Percentiles rank a stretch among this genome's conserved stretches.
These are phyloP conservation scores for Ips nitidus DNA, from an alignment of 1,140 invertebrate genomes.

Conservation along the genomic window DNA sequence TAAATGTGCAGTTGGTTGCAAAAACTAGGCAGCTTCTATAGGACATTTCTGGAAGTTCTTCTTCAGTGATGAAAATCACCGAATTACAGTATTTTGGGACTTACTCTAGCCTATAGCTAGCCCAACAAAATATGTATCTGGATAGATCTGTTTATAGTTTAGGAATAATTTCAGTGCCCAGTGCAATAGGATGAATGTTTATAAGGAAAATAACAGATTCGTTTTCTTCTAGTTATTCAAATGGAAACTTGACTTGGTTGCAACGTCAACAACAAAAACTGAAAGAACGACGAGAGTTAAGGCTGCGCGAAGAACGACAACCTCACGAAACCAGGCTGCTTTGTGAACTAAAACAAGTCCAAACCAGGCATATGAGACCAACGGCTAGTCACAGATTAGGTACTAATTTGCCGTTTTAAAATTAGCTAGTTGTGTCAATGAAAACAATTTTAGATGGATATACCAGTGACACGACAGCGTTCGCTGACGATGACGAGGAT, in stretches of 20 bases:
- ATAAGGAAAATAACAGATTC: neutral
- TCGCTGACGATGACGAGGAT: constrained; percentile 70
- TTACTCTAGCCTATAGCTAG: too few relatives aligned
- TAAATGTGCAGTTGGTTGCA: too few relatives aligned
- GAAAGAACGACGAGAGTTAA: constrained; percentile 65
- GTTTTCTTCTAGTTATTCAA: constrained; percentile 26
- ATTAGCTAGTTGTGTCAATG: neutral
- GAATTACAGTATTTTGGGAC: too few relatives aligned
- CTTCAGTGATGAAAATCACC: too few relatives aligned
- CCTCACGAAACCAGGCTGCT: constrained; percentile 67
- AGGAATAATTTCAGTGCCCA: too few relatives aligned
- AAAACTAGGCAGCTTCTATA: too few relatives aligned
- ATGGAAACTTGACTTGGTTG: constrained; percentile 66
- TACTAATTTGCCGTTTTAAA: neutral
- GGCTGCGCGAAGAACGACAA: constrained; percentile 67
- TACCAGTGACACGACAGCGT: constrained; percentile 74
- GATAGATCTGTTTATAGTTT: too few relatives aligned
- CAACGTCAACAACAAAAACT: constrained; percentile 78
- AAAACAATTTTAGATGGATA: constrained; percentile 54
- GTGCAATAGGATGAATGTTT: too few relatives aligned
- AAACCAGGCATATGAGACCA: constrained; percentile 54
- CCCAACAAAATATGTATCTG: too few relatives aligned
- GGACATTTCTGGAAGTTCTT: too few relatives aligned
- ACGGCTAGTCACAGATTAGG: constrained; percentile 50
- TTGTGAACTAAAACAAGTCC: constrained; percentile 61